Percentiles rank a stretch among this genome's conserved stretches.
These are phyloP conservation scores for Parapristionchus giblindavisi DNA, from an alignment of 2,888 invertebrate genomes.

Conservation along the genomic window DNA sequence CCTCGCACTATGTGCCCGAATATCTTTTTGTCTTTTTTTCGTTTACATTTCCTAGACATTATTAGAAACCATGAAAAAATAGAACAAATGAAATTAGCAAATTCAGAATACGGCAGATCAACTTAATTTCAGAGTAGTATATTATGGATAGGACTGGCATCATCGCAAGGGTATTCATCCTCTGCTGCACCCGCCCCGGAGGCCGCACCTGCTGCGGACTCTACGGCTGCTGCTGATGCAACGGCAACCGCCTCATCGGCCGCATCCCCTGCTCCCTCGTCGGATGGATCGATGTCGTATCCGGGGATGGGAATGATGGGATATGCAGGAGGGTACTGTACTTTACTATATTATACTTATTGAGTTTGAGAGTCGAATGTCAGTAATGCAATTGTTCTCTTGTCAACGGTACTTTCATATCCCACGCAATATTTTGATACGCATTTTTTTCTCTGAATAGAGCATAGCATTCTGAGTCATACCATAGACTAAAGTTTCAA, in stretches of 20 bases:
- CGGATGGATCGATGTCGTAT: not conserved
- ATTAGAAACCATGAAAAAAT: too few species aligned
- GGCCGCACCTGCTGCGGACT: not conserved
- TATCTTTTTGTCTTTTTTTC: too few species aligned
- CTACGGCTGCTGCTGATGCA: not conserved
- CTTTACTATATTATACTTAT: not conserved
- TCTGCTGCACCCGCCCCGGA: not conserved
- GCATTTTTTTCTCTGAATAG: too few species aligned
- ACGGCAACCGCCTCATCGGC: conserved; percentile 2
- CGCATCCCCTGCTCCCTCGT: not conserved
- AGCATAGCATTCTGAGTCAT: not conserved
- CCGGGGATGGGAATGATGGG: not conserved
- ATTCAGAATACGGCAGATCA: too few species aligned
- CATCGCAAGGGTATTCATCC: not conserved
- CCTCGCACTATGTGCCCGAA: too few species aligned
- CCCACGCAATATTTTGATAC: too few species aligned
- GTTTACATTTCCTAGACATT: too few species aligned
- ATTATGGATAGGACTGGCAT: not conserved
- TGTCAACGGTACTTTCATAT: too few species aligned
- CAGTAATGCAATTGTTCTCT: too few species aligned
- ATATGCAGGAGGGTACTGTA: not conserved
- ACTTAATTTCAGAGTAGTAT: not conserved
- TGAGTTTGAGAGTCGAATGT: not conserved
- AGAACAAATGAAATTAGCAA: too few species aligned
- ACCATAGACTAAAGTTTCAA: not conserved